Conservation (phyloP, 2,888 invertebrate genomes). For the Drosophila colorata region DNA sequence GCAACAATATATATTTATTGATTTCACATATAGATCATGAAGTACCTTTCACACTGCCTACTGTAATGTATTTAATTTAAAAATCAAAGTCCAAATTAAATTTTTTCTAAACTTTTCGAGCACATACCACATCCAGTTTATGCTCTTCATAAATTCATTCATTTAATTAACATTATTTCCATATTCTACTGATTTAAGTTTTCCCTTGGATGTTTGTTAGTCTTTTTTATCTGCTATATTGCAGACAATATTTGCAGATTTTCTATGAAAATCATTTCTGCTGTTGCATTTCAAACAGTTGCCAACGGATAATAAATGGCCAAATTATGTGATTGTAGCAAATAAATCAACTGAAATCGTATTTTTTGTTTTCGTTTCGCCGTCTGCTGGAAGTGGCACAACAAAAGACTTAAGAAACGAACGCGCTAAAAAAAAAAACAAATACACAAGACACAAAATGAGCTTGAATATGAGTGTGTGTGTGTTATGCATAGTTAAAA, state of each 20-base stretch:
- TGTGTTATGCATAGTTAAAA: slow-evolving; percentile 7
- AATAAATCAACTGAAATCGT: slow-evolving; percentile 59
- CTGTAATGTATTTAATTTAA: no score
- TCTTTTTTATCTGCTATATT: slow-evolving; percentile 21
- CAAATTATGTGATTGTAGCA: slow-evolving; percentile 61
- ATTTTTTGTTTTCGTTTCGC: slow-evolving; percentile 7
- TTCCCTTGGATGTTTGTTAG: slow-evolving; percentile 1
- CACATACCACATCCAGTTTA: neutral
- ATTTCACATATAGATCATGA: no score
- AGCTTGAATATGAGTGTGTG: neutral
- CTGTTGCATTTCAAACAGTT: slow-evolving; percentile 29
- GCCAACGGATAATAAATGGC: slow-evolving; percentile 50
- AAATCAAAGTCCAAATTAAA: no score
- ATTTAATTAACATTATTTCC: neutral
- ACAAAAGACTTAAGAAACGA: slow-evolving; percentile 79
- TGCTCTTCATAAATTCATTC: neutral
- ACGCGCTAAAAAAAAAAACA: slow-evolving; percentile 43
- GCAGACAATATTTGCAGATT: slow-evolving; percentile 39
- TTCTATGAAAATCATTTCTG: slow-evolving; percentile 14
- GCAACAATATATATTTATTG: no score
- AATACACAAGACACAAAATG: slow-evolving; percentile 28
- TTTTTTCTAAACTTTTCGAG: neutral
- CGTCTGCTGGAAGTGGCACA: slow-evolving; percentile 34
- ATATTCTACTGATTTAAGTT: slow-evolving; percentile 1
- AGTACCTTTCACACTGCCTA: no score